Percentiles rank a stretch among this genome's conserved stretches.
These are phyloP conservation scores for Caenorhabditis sulstoni DNA, from an alignment of 2,888 invertebrate species.

Conservation along the genomic window DNA sequence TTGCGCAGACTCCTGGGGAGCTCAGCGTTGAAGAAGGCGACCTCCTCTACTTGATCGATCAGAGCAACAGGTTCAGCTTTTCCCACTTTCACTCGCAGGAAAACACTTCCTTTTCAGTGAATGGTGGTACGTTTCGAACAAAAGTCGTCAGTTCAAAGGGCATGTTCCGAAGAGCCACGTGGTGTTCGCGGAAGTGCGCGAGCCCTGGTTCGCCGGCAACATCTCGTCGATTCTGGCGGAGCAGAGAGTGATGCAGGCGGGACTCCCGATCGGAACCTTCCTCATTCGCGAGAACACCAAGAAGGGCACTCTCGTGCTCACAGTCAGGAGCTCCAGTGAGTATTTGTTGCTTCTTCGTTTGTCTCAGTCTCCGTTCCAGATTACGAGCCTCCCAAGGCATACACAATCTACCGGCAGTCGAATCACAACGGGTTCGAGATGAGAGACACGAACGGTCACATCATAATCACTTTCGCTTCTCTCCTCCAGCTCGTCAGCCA, in stretches of 20 bases:
- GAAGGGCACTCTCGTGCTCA: constrained; percentile 42
- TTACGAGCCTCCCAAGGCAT: constrained; percentile 25
- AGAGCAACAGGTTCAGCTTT: constrained; percentile 25
- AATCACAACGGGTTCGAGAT: constrained; percentile 39
- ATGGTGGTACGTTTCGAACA: constrained; percentile 58
- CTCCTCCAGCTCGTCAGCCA: constrained; percentile 39
- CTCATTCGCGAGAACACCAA: constrained; percentile 51
- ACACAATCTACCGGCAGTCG: constrained; percentile 31
- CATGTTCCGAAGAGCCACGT: constrained; percentile 51
- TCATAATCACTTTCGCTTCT: constrained; percentile 42
- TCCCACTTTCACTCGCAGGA: not conserved
- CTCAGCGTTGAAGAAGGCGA: constrained; percentile 58
- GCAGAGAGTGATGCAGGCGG: constrained; percentile 53
- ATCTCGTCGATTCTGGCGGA: constrained; percentile 52
- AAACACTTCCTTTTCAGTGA: constrained; percentile 23
- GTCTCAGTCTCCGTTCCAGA: constrained; percentile 21
- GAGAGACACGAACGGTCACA: constrained; percentile 30
- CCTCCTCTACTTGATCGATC: constrained; percentile 43
- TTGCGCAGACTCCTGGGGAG: constrained; percentile 36
- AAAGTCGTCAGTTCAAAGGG: constrained; percentile 29
- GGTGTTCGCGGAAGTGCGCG: constrained; percentile 39
- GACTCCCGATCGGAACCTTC: constrained; percentile 56
- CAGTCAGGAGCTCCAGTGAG: constrained; percentile 40
- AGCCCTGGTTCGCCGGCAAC: constrained; percentile 58
- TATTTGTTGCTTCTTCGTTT: not conserved